Conservation (phyloP, 2,888 invertebrate species). For the Cantharis rustica region DNA sequence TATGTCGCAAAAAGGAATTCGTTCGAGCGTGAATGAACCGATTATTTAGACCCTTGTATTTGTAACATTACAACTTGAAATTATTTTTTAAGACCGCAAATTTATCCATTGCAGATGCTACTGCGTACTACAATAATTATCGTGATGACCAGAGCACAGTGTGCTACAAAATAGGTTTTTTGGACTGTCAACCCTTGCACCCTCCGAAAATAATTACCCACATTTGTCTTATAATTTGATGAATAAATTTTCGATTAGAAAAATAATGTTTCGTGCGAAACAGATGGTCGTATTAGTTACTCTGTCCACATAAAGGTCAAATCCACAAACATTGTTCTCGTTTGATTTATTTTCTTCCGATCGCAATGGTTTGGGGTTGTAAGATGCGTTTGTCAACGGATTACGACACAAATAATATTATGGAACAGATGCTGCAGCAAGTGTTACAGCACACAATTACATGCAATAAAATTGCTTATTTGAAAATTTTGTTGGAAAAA, state of each 20-base stretch:
- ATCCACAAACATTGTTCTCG: constrained; percentile 47
- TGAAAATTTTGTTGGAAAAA: constrained; percentile 4
- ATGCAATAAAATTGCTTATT: background rate
- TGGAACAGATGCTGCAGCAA: constrained; percentile 7
- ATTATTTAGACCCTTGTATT: constrained; percentile 42
- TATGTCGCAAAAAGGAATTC: constrained; percentile 25
- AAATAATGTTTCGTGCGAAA: background rate
- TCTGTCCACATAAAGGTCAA: constrained; percentile 53
- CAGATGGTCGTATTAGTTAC: constrained; percentile 44
- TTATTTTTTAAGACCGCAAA: background rate
- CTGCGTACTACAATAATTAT: background rate
- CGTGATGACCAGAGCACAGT: background rate
- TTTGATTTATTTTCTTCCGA: constrained; percentile 27
- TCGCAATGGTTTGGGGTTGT: constrained; percentile 25
- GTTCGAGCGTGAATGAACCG: constrained; percentile 50
- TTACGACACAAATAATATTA: constrained; percentile 1
- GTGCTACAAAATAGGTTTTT: constrained; percentile 8
- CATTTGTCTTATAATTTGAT: constrained; percentile 11
- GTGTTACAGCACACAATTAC: background rate
- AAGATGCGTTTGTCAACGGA: constrained; percentile 22
- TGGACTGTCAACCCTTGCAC: constrained; percentile 9
- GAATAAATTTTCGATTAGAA: background rate
- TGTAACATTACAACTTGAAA: constrained; percentile 3
- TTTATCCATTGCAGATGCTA: constrained; percentile 1
- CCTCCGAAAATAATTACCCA: constrained; percentile 3